phyloP scores from a whole-genome alignment of 2,797 vertebrate genomes.

The Artibeus lituratus region DNA sequence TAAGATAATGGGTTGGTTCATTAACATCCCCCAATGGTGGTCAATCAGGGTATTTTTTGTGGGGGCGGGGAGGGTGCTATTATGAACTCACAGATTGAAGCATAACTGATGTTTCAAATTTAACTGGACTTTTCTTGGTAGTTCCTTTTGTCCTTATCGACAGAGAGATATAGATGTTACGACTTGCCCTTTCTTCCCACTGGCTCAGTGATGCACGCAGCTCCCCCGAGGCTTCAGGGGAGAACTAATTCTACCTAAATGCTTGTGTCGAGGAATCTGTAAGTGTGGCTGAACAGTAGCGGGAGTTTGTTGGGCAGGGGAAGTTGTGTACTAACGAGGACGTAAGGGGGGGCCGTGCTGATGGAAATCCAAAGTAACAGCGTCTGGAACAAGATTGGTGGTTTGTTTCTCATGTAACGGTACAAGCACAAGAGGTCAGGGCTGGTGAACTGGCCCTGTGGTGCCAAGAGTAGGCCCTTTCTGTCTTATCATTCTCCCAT shows the following conservation, averaged over 20 bases:
- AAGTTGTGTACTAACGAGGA: neutral
- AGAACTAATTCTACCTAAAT: neutral
- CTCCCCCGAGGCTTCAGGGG: neutral
- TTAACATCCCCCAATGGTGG: slow-evolving; percentile 6
- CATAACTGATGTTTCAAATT: slow-evolving; percentile 55
- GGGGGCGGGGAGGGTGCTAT: neutral
- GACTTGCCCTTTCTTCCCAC: slow-evolving; percentile 52
- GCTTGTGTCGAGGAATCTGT: accelerated
- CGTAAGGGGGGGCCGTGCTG: neutral
- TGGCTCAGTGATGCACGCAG: neutral
- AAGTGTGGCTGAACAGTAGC: neutral
- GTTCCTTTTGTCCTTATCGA: slow-evolving; percentile 38
- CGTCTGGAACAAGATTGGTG: neutral
- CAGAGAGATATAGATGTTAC: neutral
- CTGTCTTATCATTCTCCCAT: accelerated
- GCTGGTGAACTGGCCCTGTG: accelerated
- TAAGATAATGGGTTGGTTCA: slow-evolving; percentile 54
- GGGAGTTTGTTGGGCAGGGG: neutral
- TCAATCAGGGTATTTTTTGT: neutral
- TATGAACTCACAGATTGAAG: slow-evolving; percentile 49
- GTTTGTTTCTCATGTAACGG: neutral
- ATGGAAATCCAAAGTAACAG: neutral
- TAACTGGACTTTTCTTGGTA: slow-evolving; percentile 13
- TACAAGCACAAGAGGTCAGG: neutral
- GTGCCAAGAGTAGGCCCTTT: neutral